Evolutionary conservation across 2,888 invertebrate species (phyloP), one percentile per base, ranked within the genome.

Genomic region (Drosophila monieri): DNA sequence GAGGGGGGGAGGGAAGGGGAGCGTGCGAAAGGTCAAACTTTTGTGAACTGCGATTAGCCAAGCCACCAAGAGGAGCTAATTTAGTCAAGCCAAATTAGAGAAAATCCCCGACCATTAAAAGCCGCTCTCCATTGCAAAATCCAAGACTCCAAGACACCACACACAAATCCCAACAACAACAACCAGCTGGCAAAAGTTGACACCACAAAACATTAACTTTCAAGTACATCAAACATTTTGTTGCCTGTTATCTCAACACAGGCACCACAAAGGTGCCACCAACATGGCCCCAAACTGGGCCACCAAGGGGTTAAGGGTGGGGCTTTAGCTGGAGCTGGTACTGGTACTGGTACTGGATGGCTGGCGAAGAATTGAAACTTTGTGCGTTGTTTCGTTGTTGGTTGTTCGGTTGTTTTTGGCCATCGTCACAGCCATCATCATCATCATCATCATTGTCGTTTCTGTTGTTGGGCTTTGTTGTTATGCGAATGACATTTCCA

Each of bases 401-500:
- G 59, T 59, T 46, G 43, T 43, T 18, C 18, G 18, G 18, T 18
- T 18, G 18, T 18, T 30, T 54, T 32, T 46, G 21, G 41, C 58
- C 58, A 32, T 64, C 70, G 65, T 59, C 72, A 68, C 60, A 59
- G 44, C 30, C 37, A 44, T 55, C 70, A 49, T 18, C 18, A 18
- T 67, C 57, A 62, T 69, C 65, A 25, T 43, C 65, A 44, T 57
- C 64, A 18, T 53, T 47, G 9, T 59, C 56, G 46, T 66, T 48
- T 54, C 46, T 66, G 60, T 68, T 73, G 71, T 76, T 65, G 65
- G 65, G 41, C 58, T 47, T 56, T 61, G 69, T 67, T 84, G 86
- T 83, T 86, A 86, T 85, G 80, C 78, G 84, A 86, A 88, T 84
- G 87, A 88, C 84, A 84, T 88, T 84, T 84, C 57, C 88, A 86